Conservation (phyloP, 2,113 vertebrate species). For the Cervus canadensis region DNA sequence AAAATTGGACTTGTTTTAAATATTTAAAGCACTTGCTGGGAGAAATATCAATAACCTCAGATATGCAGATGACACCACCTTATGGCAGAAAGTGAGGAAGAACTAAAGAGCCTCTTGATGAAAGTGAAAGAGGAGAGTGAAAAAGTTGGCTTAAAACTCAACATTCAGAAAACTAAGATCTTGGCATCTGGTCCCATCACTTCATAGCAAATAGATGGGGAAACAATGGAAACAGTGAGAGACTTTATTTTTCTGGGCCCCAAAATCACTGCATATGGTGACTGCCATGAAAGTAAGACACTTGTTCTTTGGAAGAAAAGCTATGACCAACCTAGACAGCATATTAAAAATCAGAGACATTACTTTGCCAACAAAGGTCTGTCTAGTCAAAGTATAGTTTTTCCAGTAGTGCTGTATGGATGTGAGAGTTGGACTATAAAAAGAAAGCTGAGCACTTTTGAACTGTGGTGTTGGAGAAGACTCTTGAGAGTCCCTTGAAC, state of each 20-base stretch:
- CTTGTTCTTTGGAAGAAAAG: background rate
- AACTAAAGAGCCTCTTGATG: background rate
- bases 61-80: background rate
- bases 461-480: background rate
- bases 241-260: background rate
- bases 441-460: background rate
- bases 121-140: background rate
- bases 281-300: background rate
- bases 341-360: background rate
- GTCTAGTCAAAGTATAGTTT: background rate
- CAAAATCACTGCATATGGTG: background rate
- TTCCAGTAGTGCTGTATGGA: background rate
- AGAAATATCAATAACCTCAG: background rate
- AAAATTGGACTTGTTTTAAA: background rate
- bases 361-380: background rate
- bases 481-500: background rate
- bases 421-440: background rate
- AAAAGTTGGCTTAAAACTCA: background rate
- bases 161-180: background rate
- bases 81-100: background rate
- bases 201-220: background rate
- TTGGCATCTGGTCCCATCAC: background rate
- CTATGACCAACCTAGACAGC: background rate
- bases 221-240: background rate
- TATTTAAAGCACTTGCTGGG: background rate